Percentiles rank a stretch among this genome's conserved stretches.
These are phyloP conservation scores for Halcyon badia DNA, from an alignment of 2,797 vertebrate species.

Conservation along the genomic window DNA sequence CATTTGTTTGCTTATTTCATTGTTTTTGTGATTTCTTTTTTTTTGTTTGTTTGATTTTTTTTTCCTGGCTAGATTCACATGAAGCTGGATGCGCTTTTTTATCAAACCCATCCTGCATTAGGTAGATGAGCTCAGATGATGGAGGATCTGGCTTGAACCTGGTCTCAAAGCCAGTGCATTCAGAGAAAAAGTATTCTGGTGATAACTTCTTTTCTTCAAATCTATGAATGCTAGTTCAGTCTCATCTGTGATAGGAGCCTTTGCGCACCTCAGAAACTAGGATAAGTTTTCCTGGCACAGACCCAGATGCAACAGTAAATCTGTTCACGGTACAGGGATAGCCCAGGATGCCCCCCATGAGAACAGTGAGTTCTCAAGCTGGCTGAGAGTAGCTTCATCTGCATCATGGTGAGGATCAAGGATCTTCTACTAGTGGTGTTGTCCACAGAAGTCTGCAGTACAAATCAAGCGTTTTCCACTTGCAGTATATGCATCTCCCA, in stretches of 20 bases:
- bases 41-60: neutral
- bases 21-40: neutral
- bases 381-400: neutral
- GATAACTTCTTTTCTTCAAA: neutral
- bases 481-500: neutral
- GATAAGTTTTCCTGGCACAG: neutral
- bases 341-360: neutral
- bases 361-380: neutral
- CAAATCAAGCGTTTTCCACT: neutral
- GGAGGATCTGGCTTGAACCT: neutral
- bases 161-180: neutral
- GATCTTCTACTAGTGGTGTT: neutral
- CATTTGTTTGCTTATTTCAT: neutral
- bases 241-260: neutral
- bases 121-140: neutral
- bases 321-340: neutral
- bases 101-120: rapidly evolving
- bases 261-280: neutral
- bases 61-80: neutral
- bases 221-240: neutral
- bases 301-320: neutral
- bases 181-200: neutral
- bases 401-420: neutral
- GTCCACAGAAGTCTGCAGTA: neutral
- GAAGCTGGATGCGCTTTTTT: neutral